These are phyloP conservation scores for Agrochola macilenta DNA, from an alignment of 2,888 invertebrate species.

Conservation along the genomic window DNA sequence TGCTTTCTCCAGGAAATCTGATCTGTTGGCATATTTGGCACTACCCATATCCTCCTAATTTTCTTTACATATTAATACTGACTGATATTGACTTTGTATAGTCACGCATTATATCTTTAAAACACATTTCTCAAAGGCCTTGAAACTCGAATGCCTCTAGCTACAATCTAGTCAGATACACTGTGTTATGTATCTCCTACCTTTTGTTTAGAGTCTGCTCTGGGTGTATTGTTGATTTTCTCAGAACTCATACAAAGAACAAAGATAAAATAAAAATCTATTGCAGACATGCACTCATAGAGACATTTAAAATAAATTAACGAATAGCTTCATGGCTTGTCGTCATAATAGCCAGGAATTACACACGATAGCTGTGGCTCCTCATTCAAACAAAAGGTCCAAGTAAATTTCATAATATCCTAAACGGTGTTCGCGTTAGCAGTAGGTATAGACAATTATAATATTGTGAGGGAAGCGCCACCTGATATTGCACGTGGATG, in stretches of 20 bases:
- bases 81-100: background rate
- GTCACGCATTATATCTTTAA: background rate
- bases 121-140: slow-evolving; percentile 44
- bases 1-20: background rate
- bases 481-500: slow-evolving; percentile 21
- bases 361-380: background rate
- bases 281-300: background rate
- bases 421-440: background rate
- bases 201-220: slow-evolving; percentile 22
- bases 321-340: too few species aligned
- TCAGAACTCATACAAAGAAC: slow-evolving; percentile 28
- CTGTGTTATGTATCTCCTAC: slow-evolving; percentile 10
- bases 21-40: background rate
- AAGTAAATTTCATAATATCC: background rate
- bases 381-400: too few species aligned
- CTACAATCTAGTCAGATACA: slow-evolving; percentile 4
- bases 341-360: too few species aligned
- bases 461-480: slow-evolving; percentile 15
- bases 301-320: too few species aligned
- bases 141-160: slow-evolving; percentile 34
- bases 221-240: slow-evolving; percentile 17
- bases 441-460: slow-evolving; percentile 5
- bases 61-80: background rate
- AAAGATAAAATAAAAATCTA: slow-evolving; percentile 30
- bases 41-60: slow-evolving; percentile 5